These are phyloP conservation scores for Dyspetes luteomarginatus DNA, from an alignment of 2,888 invertebrate genomes.

Conservation along the genomic window DNA sequence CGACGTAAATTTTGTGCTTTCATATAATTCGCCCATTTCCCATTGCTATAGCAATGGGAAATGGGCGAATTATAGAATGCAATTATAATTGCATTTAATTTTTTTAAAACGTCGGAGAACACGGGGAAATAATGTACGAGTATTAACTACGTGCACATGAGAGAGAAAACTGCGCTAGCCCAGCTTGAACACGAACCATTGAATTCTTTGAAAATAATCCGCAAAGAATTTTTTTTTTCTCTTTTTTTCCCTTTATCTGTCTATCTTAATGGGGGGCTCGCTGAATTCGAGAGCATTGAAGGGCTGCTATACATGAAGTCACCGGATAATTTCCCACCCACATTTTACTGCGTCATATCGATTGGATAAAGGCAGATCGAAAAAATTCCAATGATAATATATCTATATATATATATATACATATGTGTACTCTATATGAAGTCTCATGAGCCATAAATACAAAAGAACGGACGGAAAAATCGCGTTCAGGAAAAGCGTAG, in stretches of 20 bases:
- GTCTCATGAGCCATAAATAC: neutral
- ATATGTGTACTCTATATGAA: neutral
- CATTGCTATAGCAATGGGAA: no score
- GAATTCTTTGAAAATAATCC: conserved; percentile 21
- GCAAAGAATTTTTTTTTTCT: conserved; percentile 8
- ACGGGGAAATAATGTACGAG: conserved; percentile 1
- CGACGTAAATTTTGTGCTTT: no score
- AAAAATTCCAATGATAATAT: conserved; percentile 20
- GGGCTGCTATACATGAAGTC: conserved; percentile 32
- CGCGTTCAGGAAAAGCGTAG: neutral
- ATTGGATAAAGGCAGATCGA: conserved; percentile 41
- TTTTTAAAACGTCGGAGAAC: neutral
- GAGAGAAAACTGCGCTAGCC: neutral
- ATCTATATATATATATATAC: neutral
- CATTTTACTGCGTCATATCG: conserved; percentile 51
- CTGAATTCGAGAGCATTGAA: no score
- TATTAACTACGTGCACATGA: conserved; percentile 9
- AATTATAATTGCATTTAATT: no score
- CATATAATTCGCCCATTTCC: no score
- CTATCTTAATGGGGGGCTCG: conserved; percentile 2
- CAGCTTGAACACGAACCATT: neutral
- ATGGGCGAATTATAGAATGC: no score
- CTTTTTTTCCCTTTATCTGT: neutral
- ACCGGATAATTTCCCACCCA: conserved; percentile 60
- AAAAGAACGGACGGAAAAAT: neutral